phyloP scores from a whole-genome alignment of 2,113 vertebrate species.

The Thymallus thymallus region DNA sequence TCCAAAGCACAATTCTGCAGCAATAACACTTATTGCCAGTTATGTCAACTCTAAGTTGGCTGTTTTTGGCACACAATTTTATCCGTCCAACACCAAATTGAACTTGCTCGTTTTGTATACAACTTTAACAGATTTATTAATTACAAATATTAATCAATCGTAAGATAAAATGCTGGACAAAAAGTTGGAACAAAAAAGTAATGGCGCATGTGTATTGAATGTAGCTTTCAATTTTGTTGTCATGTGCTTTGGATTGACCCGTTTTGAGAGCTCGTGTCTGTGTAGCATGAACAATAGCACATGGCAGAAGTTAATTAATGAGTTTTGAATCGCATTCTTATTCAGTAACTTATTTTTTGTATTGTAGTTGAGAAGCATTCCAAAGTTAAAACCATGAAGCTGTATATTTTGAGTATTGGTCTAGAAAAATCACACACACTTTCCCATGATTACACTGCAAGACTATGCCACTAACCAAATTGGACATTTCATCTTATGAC shows the following conservation, averaged over 20 bases:
- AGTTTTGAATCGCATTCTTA: conserved; percentile 42
- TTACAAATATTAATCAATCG: conserved; percentile 39
- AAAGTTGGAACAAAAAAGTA: conserved; percentile 47
- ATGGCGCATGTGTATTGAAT: conserved; percentile 72
- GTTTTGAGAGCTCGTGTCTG: conserved; percentile 41
- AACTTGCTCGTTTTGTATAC: conserved; percentile 48
- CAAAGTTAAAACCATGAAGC: conserved; percentile 27
- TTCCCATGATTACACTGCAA: conserved; percentile 49
- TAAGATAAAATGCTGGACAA: conserved; percentile 50
- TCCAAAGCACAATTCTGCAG: conserved; percentile 68
- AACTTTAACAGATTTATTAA: conserved; percentile 37
- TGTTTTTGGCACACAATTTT: conserved; percentile 36
- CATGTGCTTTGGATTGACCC: conserved; percentile 59
- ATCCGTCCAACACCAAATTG: conserved; percentile 58
- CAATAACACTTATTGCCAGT: conserved; percentile 63
- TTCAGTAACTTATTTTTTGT: conserved; percentile 53
- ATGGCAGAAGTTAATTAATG: conserved; percentile 33
- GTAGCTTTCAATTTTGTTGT: conserved; percentile 63
- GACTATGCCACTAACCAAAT: conserved; percentile 61
- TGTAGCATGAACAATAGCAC: conserved; percentile 59
- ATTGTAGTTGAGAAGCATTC: conserved; percentile 39
- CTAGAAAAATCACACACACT: background rate
- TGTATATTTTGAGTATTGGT: conserved; percentile 34
- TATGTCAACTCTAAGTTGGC: conserved; percentile 35
- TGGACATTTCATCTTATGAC: conserved; percentile 47